Conservation (phyloP, 2,113 vertebrate genomes). For the Morone saxatilis region DNA sequence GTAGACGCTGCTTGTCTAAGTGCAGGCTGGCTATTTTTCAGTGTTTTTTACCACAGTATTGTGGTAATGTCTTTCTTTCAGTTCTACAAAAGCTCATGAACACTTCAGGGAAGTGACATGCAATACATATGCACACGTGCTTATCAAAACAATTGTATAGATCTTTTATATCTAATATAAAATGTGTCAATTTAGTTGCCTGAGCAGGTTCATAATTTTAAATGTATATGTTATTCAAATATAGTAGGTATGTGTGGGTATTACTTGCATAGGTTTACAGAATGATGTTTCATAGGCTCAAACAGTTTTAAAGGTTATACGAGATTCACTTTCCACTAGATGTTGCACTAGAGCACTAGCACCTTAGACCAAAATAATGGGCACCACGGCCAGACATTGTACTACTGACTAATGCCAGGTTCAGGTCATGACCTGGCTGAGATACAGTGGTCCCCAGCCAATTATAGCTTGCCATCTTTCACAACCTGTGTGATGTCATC, state of each 20-base stretch:
- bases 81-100: constrained; percentile 10
- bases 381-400: too few relatives aligned
- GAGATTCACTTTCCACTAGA: too few relatives aligned
- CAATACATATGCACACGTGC: neutral
- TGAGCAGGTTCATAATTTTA: neutral
- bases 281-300: neutral
- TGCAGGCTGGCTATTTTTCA: neutral
- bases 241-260: neutral
- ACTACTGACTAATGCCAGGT: too few relatives aligned
- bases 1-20: constrained; percentile 10
- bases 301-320: neutral
- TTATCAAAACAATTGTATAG: constrained; percentile 1
- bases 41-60: neutral
- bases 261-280: too few relatives aligned
- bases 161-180: neutral
- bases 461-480: too few relatives aligned
- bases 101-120: constrained; percentile 11
- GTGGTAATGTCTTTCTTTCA: constrained; percentile 1
- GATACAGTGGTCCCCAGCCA: too few relatives aligned
- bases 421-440: too few relatives aligned
- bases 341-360: too few relatives aligned
- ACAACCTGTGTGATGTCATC: too few relatives aligned
- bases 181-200: neutral
- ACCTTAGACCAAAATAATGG: too few relatives aligned
- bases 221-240: neutral